Base-by-base conservation (phyloP, 2,888 invertebrate species). In the Macrosiphum euphorbiae region DNA sequence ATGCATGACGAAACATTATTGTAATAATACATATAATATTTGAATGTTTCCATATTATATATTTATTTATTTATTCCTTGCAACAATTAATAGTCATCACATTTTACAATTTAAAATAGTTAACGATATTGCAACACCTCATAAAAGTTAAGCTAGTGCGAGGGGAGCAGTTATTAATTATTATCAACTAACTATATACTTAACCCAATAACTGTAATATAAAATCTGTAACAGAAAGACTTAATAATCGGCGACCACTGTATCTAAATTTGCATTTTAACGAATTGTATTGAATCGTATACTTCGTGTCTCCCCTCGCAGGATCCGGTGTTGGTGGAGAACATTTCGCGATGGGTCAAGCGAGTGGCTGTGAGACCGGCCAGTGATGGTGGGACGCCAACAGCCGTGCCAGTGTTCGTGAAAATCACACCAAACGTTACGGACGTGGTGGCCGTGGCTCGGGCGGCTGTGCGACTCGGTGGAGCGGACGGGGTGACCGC, bases 381-480 rank as follows among this genome's bases (percentile, higher is more conserved):
- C 26, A 41, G 78, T 35, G 61, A 50, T 24, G 85, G 52, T 4
- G 16, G 26, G 10, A 13, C 44, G 20, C 20, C n/a, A 1, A 26
- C n/a, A 1, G 5, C 88, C 5, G 98, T 99, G 95, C 99, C 99
- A 4, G 98, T 99, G 96, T 99, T 99, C 96, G 97, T 99, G 28
- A 99, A 99, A 96, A 96, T 99, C 94, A 99, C 99, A 0, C 99
- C 99, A 0, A 99, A 99, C 96, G 99, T 99, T 52, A 99, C 99
- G 0, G 98, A 99, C 95, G 98, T 99, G 91, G 97, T 98, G 0
- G 96, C 96, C 78, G 98, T 99, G 95, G 99, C 99, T 0, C 96
- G 95, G 95, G 99, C 99, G 7, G 99, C 99, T 0, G 96, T 91
- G 50, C 90, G 94, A 94, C 67, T 95, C 98, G 99, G 99, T 93